phyloP scores from a whole-genome alignment of 2,888 invertebrate species.

The Tinea pellionella region DNA sequence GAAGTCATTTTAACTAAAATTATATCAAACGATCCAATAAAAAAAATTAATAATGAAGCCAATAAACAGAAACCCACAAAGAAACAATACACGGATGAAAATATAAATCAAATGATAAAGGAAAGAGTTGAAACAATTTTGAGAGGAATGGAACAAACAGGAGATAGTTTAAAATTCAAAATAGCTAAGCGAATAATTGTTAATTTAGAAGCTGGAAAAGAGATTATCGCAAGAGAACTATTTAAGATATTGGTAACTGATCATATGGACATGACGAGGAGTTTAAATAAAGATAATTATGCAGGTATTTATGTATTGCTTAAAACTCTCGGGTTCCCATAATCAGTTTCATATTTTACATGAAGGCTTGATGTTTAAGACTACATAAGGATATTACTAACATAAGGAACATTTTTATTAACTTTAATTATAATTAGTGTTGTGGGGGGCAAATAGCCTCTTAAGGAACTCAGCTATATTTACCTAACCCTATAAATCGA shows the following conservation, averaged over 20 bases:
- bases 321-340: too few relatives aligned
- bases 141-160: not conserved
- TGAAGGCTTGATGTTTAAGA: too few relatives aligned
- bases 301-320: too few relatives aligned
- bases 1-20: not conserved
- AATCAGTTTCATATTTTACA: too few relatives aligned
- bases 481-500: too few relatives aligned
- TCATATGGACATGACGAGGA: too few relatives aligned
- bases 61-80: not conserved
- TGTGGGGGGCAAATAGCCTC: too few relatives aligned
- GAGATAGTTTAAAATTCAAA: constrained; percentile 32
- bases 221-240: constrained; percentile 40
- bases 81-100: not conserved
- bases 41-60: not conserved
- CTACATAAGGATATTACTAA: too few relatives aligned
- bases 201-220: constrained; percentile 38
- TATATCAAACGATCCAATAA: not conserved
- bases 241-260: constrained; percentile 33
- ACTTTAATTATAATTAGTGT: too few relatives aligned
- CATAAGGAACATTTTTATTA: too few relatives aligned
- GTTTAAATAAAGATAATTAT: too few relatives aligned
- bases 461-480: too few relatives aligned
- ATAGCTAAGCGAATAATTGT: constrained; percentile 39
- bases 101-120: not conserved
- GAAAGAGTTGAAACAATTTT: not conserved